These are phyloP conservation scores for Drosophila serrata DNA, from an alignment of 1,140 invertebrate genomes.

Conservation along the genomic window DNA sequence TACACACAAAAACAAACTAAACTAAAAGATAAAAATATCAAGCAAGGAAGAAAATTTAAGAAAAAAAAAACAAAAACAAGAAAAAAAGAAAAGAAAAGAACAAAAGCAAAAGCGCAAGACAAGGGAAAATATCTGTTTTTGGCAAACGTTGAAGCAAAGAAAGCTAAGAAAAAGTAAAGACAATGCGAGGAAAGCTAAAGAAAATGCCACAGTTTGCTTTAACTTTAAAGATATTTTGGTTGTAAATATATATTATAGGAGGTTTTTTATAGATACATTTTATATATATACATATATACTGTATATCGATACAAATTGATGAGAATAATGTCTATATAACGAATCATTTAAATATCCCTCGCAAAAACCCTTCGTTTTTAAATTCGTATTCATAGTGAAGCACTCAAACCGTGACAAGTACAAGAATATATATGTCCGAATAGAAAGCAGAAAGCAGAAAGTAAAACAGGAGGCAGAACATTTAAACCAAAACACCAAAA, in stretches of 20 bases:
- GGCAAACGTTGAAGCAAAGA: not conserved
- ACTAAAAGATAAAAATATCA: slow-evolving; percentile 22
- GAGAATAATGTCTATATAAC: slow-evolving; percentile 9
- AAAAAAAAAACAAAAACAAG: slow-evolving; percentile 7
- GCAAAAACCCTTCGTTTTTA: slow-evolving; percentile 1
- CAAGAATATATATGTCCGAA: slow-evolving; percentile 32
- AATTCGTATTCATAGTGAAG: slow-evolving; percentile 15
- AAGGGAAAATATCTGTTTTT: slow-evolving; percentile 1
- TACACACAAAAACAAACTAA: slow-evolving; percentile 31
- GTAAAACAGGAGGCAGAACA: not conserved
- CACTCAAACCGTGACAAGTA: slow-evolving; percentile 41
- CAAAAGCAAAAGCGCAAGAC: not conserved
- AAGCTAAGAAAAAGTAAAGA: not conserved
- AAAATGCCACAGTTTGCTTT: slow-evolving; percentile 2
- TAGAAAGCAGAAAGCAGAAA: slow-evolving; percentile 13
- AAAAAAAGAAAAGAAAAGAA: not conserved
- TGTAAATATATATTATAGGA: slow-evolving; percentile 33
- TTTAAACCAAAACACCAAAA: slow-evolving; percentile 7
- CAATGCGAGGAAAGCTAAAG: slow-evolving; percentile 3
- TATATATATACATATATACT: not conserved
- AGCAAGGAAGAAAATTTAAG: slow-evolving; percentile 1
- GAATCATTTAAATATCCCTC: slow-evolving; percentile 7
- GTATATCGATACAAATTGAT: slow-evolving; percentile 20
- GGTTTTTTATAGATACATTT: slow-evolving; percentile 24
- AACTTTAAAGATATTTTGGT: slow-evolving; percentile 14